Percentiles rank a stretch among this genome's conserved stretches.
These are phyloP conservation scores for Carassius auratus DNA, from an alignment of 2,113 vertebrate genomes.

Conservation along the genomic window DNA sequence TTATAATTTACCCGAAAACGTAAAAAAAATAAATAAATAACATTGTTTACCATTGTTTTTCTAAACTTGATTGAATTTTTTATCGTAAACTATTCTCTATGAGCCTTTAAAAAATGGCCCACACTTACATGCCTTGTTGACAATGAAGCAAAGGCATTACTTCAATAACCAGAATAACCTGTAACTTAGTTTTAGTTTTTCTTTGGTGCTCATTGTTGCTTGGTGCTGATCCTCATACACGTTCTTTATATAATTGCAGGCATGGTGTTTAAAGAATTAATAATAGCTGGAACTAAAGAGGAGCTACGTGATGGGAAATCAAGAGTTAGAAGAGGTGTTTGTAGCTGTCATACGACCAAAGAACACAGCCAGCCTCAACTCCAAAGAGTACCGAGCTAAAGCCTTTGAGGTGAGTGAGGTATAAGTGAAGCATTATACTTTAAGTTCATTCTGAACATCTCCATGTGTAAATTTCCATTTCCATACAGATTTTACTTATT, in stretches of 20 bases:
- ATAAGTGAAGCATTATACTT: neutral
- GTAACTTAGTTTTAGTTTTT: too few species aligned
- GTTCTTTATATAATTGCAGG: constrained; percentile 38
- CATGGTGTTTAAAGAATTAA: constrained; percentile 43
- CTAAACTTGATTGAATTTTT: too few species aligned
- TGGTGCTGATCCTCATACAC: neutral
- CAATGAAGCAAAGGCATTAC: neutral
- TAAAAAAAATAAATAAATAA: too few species aligned
- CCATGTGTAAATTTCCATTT: constrained; percentile 35
- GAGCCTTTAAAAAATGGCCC: neutral
- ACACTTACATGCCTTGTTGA: neutral
- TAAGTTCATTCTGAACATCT: neutral
- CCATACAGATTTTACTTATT: constrained; percentile 87
- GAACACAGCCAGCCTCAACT: constrained; percentile 92
- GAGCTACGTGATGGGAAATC: constrained; percentile 86
- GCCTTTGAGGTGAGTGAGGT: constrained; percentile 87
- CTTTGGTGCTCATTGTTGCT: too few species aligned
- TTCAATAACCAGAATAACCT: too few species aligned
- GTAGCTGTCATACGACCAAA: constrained; percentile 97
- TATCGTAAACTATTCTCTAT: too few species aligned
- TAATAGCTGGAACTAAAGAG: constrained; percentile 33
- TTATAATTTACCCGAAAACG: too few species aligned
- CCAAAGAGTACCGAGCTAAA: constrained; percentile 95
- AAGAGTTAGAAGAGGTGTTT: constrained; percentile 88
- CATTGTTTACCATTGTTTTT: too few species aligned